Base-by-base conservation (phyloP, 2,797 vertebrate species). In the Petrocephalus sullivani region DNA sequence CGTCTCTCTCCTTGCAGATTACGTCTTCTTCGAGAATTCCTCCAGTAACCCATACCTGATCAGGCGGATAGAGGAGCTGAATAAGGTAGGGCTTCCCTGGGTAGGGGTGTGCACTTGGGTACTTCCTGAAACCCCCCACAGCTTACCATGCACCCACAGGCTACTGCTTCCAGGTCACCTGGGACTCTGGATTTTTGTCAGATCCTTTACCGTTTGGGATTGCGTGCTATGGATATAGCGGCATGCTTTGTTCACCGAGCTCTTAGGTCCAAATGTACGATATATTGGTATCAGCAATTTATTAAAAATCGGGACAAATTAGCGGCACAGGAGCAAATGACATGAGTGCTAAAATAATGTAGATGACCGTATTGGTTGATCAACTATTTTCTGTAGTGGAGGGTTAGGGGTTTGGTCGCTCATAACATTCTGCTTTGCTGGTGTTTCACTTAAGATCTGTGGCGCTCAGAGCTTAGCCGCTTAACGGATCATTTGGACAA, bases 21-120 rank as follows among this genome's bases (percentile, higher is more conserved):
- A 99, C 91, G 98, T 99, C 89, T 99, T 98, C 94, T 99, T 99
- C 95, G 98, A 99, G 95, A 99, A 99, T 93, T 99, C 98, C 88
- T 99, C 98, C 92, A 99, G 98, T 95, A 99, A 99, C 94, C 98
- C 98, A 0, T 99, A 99, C 95, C 96, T 99, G 89, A 99, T 99
- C 94, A 96, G 98, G 90, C 96, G 98, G 93, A 99, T 99, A 96
- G 98, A 99, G 94, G 98, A 99, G 92, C 97, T 99, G 90, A 99
- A 98, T 94, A 99, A 99, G 98, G 98, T 99, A 97, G 21, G 56
- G 85, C 89, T 10, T 23, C 49, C 4, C 12, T 57, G 86, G 86
- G 82, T 28, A 87, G 87, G 88, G 37, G 41, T 0, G 2, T n/a
- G 14, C 5, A 5, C 19, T 16, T 21, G 33, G 41, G 1, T 23